These are phyloP conservation scores for Coboldia fuscipes DNA, from an alignment of 1,140 invertebrate genomes.

Conservation along the genomic window DNA sequence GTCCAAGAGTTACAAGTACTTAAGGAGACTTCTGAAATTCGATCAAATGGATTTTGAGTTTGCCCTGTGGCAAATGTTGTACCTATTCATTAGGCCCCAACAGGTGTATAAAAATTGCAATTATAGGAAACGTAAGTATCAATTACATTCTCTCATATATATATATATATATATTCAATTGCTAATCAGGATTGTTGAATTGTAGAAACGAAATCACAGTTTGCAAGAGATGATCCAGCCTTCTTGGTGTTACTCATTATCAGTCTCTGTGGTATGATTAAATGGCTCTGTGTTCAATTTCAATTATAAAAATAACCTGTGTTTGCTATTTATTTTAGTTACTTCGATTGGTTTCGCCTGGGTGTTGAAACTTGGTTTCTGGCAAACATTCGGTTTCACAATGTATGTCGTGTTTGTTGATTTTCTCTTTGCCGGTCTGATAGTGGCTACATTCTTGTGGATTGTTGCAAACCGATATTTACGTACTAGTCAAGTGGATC, in stretches of 20 bases:
- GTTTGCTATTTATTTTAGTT: slow-evolving; percentile 32
- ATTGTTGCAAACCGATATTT: slow-evolving; percentile 66
- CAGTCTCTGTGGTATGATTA: slow-evolving; percentile 59
- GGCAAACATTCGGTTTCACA: slow-evolving; percentile 67
- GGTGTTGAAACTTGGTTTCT: slow-evolving; percentile 50
- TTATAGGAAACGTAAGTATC: slow-evolving; percentile 83
- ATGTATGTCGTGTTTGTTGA: slow-evolving; percentile 89
- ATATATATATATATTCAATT: too few species aligned
- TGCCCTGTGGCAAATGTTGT: slow-evolving; percentile 97
- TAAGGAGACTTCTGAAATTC: slow-evolving; percentile 77
- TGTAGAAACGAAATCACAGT: slow-evolving; percentile 94
- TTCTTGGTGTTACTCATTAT: slow-evolving; percentile 82
- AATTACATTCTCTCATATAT: too few species aligned
- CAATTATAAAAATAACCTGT: too few species aligned
- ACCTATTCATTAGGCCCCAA: slow-evolving; percentile 84
- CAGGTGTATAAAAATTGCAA: slow-evolving; percentile 98
- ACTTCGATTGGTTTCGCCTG: slow-evolving; percentile 80
- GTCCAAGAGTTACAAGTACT: slow-evolving; percentile 81
- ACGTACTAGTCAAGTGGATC: slow-evolving; percentile 35
- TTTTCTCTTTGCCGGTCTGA: slow-evolving; percentile 69
- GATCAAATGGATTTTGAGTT: slow-evolving; percentile 99
- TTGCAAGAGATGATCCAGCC: slow-evolving; percentile 96
- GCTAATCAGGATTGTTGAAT: slow-evolving; percentile 8
- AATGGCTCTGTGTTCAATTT: too few species aligned
- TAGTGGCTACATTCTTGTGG: slow-evolving; percentile 84